These are phyloP conservation scores for Aplidium turbinatum DNA, from an alignment of 23 tunicate species.

Conservation along the genomic window DNA sequence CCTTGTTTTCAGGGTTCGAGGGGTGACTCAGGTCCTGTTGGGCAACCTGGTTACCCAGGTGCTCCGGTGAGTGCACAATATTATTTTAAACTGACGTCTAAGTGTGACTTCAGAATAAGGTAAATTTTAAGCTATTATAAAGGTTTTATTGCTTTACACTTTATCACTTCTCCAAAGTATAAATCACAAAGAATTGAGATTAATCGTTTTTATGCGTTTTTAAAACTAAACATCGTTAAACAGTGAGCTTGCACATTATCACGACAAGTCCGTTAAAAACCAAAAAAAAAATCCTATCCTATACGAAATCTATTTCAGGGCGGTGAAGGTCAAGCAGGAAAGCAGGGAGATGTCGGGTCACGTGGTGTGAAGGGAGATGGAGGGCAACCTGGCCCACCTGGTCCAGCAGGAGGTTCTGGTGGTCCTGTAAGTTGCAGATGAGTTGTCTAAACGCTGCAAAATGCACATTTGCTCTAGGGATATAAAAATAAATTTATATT, in stretches of 20 bases:
- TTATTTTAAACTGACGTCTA: background rate
- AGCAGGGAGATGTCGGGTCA: constrained; percentile 88
- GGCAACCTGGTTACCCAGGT: constrained; percentile 93
- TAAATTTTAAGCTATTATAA: background rate
- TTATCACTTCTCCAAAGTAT: background rate
- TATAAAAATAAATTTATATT: no score
- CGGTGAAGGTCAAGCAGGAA: constrained; percentile 82
- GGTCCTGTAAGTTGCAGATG: constrained; percentile 49
- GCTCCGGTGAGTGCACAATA: constrained; percentile 60
- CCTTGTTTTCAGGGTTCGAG: constrained; percentile 61
- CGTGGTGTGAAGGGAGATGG: constrained; percentile 91
- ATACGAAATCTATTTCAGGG: constrained; percentile 44
- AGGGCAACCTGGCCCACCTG: constrained; percentile 87
- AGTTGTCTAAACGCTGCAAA: no score
- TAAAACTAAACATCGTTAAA: no score
- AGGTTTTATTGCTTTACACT: background rate
- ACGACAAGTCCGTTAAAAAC: no score
- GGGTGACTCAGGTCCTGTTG: constrained; percentile 84
- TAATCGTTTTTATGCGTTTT: background rate
- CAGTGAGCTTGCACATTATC: background rate
- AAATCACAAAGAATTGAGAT: background rate
- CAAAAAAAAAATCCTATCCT: background rate
- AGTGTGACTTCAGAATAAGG: background rate
- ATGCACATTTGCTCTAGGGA: no score
- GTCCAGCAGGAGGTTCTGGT: constrained; percentile 92